Evolutionary conservation across 2,113 vertebrate species (phyloP), one percentile per base, ranked within the genome.

Genomic region (Montifringilla adamsi): DNA sequence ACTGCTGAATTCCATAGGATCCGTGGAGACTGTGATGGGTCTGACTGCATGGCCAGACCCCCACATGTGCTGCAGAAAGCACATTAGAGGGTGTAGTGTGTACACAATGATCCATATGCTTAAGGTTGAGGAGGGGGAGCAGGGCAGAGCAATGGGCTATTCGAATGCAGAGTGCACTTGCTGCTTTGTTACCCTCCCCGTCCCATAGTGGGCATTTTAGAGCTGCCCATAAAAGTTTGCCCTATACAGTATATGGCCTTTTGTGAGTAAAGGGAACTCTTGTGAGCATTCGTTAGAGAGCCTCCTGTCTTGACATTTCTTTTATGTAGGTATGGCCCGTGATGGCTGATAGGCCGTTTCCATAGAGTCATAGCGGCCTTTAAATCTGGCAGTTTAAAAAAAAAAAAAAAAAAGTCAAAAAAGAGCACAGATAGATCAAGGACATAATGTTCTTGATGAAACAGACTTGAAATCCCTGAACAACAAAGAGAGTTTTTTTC

Each of bases 391-490:
- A 93, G 79, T 84, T 84, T 2, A 19, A 44, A 43, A 47, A 79
- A 78, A 47, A 87, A 47, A 87, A 77, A 63, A 94, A 74, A 89
- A 73, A 91, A 93, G 63, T 82, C 83, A 76, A 96, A 93, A 89
- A 94, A 78, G 52, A 87, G 80, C 90, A 96, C 84, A 93, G 95
- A 94, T 67, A 96, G 94, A 97, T 97, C 95, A 98, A 98, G 96
- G 97, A 94, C 97, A 94, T 39, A 19, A 86, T 91, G 96, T 97
- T 98, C 97, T 97, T 97, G 96, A 97, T 97, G 95, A 97, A 97
- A 92, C 89, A 96, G 93, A 74, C 95, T 90, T 96, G 88, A 93
- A 97, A 97, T 97, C 97, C 97, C 95, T 80, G 82, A 96, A 94
- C 95, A 95, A 91, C 89, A 95, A 82, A 96, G 90, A 96, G 92